phyloP scores from a whole-genome alignment of 92 coral and sea anemone species.

The Montipora capitata region DNA sequence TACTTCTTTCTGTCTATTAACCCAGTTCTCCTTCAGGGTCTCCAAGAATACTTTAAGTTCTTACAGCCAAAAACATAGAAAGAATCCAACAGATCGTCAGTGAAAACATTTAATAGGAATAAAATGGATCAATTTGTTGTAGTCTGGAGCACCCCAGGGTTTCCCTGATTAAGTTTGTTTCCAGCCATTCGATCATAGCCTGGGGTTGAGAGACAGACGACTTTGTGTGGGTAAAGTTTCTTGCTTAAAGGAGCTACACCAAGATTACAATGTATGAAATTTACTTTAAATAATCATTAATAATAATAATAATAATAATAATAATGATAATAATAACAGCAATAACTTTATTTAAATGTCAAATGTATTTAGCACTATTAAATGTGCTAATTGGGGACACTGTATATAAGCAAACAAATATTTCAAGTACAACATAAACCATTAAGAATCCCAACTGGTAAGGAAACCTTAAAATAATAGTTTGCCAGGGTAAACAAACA shows the following conservation, averaged over 20 bases:
- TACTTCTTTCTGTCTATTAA: constrained; percentile 18
- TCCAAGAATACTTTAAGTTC: constrained; percentile 29
- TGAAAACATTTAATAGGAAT: not conserved
- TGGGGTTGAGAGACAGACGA: constrained; percentile 6
- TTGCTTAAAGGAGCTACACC: constrained; percentile 7
- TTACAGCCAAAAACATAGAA: constrained; percentile 3
- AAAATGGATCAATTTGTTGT: not conserved
- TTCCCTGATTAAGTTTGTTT: constrained; percentile 14
- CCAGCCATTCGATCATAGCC: constrained; percentile 17
- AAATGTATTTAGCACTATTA: constrained; percentile 11
- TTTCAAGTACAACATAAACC: not conserved
- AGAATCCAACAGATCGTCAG: constrained; percentile 6
- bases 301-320: no score
- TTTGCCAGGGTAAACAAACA: constrained; percentile 10
- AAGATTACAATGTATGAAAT: constrained; percentile 5
- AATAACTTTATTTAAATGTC: constrained; percentile 6
- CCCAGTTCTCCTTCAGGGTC: constrained; percentile 1
- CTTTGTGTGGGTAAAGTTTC: constrained; percentile 7
- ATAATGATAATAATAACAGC: no score
- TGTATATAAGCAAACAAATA: not conserved
- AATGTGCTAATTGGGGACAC: not conserved
- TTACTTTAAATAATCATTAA: not conserved
- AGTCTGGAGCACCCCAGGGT: constrained; percentile 3
- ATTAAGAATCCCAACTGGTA: constrained; percentile 13
- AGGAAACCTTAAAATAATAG: constrained; percentile 7